phyloP scores from a whole-genome alignment of 2,888 invertebrate genomes.

The Thymelicus sylvestris region DNA sequence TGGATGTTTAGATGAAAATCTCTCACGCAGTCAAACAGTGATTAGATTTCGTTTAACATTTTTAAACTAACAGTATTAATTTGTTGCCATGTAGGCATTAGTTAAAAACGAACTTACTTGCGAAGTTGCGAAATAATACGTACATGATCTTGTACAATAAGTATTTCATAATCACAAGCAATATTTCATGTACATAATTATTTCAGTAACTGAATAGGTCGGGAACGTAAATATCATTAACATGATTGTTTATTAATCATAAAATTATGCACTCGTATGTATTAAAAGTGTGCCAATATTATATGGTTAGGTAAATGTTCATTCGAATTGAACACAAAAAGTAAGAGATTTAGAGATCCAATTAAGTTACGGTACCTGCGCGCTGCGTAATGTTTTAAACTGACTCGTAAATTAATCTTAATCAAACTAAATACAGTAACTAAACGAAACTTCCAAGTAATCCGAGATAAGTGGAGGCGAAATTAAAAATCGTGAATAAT shows the following conservation, averaged over 20 bases:
- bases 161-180: too few relatives aligned
- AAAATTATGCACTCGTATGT: too few relatives aligned
- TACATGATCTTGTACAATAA: too few relatives aligned
- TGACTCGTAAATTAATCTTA: conserved; percentile 48
- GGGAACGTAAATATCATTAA: background rate
- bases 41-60: conserved; percentile 6
- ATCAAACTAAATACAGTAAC: conserved; percentile 51
- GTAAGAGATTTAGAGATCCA: conserved; percentile 14
- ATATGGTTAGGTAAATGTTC: background rate
- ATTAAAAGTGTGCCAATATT: background rate
- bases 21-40: conserved; percentile 1
- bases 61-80: background rate
- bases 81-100: too few relatives aligned
- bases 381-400: conserved; percentile 15
- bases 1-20: background rate
- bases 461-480: conserved; percentile 53
- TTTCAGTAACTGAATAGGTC: background rate
- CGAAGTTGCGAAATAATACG: too few relatives aligned
- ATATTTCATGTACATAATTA: too few relatives aligned
- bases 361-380: conserved; percentile 13
- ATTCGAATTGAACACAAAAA: conserved; percentile 3
- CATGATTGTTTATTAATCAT: background rate
- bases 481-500: conserved; percentile 47
- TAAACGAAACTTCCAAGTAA: conserved; percentile 53
- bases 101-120: too few relatives aligned